Conservation (phyloP, 1,140 invertebrate species). For the Dreissena rostriformis region DNA sequence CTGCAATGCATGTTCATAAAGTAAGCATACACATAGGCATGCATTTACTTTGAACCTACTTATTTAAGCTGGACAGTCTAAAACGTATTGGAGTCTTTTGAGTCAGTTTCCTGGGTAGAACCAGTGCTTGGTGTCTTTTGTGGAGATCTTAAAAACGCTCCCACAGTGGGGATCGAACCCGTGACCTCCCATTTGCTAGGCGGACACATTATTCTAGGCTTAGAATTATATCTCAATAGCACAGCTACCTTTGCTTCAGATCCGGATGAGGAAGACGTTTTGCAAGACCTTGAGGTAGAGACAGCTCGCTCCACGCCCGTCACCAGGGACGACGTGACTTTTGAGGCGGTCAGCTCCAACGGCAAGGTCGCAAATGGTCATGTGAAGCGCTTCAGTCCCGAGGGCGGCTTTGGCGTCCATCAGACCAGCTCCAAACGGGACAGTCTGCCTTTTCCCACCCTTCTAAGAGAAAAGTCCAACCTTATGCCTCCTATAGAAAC, state of each 20-base stretch:
- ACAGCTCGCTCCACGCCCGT: conserved; percentile 1
- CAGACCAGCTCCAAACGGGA: conserved; percentile 9
- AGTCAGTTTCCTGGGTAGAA: too few species aligned
- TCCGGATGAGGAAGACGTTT: conserved; percentile 39
- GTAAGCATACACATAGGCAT: too few species aligned
- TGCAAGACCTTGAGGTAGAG: conserved; percentile 36
- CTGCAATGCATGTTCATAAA: too few species aligned
- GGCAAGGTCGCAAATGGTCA: conserved; percentile 27
- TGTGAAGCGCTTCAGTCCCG: not conserved
- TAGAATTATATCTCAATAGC: not conserved
- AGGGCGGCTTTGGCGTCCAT: not conserved
- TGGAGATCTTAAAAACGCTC: too few species aligned
- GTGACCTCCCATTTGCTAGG: too few species aligned
- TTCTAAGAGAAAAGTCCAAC: conserved; percentile 49
- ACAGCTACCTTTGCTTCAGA: conserved; percentile 5
- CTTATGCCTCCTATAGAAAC: conserved; percentile 43
- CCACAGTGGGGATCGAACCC: too few species aligned
- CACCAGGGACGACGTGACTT: conserved; percentile 38
- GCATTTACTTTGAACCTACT: too few species aligned
- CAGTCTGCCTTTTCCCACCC: conserved; percentile 25
- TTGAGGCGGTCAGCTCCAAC: conserved; percentile 44
- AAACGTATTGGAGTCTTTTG: too few species aligned
- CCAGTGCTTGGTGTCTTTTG: too few species aligned
- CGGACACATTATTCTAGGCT: too few species aligned
- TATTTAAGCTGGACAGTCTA: too few species aligned